Percentiles rank a stretch among this genome's conserved stretches.
Conservation (phyloP, 1,140 invertebrate species). For the Temnothorax nylanderi region DNA sequence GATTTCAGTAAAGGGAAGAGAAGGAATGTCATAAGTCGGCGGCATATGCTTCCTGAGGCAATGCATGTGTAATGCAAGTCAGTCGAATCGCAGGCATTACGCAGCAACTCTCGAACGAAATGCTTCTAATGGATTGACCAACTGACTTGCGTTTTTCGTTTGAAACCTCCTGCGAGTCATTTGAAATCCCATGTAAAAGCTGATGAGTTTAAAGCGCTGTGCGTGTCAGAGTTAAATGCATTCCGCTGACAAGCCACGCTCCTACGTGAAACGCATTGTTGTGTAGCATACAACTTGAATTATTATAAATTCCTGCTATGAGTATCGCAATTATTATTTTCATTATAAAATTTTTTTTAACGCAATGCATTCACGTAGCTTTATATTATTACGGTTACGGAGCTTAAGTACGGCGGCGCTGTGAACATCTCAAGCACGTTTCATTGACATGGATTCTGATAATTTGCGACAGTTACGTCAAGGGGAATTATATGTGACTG, state of each 20-base stretch:
- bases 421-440: not conserved
- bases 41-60: conserved; percentile 56
- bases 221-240: conserved; percentile 42
- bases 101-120: conserved; percentile 68
- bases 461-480: not conserved
- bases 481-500: not conserved
- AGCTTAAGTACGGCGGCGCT: not conserved
- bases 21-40: conserved; percentile 41
- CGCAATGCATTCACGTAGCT: not conserved
- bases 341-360: not conserved
- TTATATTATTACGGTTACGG: not conserved
- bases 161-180: conserved; percentile 56
- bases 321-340: conserved; percentile 39
- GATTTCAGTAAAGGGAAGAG: conserved; percentile 26
- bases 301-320: conserved; percentile 27
- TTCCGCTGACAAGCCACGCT: conserved; percentile 43
- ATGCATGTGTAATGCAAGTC: conserved; percentile 66
- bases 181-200: conserved; percentile 66
- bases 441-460: not conserved
- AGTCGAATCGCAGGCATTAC: conserved; percentile 70
- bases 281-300: conserved; percentile 35
- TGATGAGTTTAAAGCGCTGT: conserved; percentile 68
- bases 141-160: conserved; percentile 73
- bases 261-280: conserved; percentile 40
- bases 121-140: conserved; percentile 74